phyloP scores from a whole-genome alignment of 2,888 invertebrate species.

The Ophion costatus region DNA sequence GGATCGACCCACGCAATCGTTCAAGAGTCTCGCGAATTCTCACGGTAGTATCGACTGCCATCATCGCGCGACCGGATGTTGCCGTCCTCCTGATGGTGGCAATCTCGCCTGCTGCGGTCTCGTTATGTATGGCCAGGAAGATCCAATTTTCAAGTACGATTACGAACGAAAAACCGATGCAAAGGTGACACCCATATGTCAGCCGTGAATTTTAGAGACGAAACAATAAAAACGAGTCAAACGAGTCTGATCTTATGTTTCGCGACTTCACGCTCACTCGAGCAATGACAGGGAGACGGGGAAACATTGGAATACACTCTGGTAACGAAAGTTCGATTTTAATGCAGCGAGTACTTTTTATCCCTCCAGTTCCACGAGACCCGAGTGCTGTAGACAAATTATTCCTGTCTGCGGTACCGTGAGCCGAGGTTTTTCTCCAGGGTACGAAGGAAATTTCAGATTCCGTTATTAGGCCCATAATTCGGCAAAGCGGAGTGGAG shows the following conservation, averaged over 20 bases:
- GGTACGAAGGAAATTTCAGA: slow-evolving; percentile 47
- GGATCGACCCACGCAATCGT: slow-evolving; percentile 49
- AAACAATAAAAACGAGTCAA: background rate
- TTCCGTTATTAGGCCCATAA: background rate
- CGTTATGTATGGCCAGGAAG: slow-evolving; percentile 64
- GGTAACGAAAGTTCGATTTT: background rate
- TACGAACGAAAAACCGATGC: background rate
- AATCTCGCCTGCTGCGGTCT: slow-evolving; percentile 61
- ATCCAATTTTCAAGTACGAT: slow-evolving; percentile 53
- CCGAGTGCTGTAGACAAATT: slow-evolving; percentile 42
- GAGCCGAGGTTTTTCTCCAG: slow-evolving; percentile 62
- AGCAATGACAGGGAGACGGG: background rate
- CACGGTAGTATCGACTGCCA: slow-evolving; percentile 15
- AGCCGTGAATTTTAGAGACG: background rate
- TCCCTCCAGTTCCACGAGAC: slow-evolving; percentile 26
- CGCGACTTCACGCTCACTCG: background rate
- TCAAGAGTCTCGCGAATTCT: slow-evolving; percentile 23
- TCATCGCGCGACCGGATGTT: slow-evolving; percentile 25
- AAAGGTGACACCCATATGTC: background rate
- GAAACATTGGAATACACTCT: background rate
- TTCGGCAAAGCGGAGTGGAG: no score
- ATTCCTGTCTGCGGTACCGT: slow-evolving; percentile 62
- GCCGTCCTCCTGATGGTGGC: slow-evolving; percentile 21
- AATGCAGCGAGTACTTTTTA: slow-evolving; percentile 13
- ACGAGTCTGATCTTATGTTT: background rate